Conservation (phyloP, 2,888 invertebrate species). For the Alviniconcha strummeri region DNA sequence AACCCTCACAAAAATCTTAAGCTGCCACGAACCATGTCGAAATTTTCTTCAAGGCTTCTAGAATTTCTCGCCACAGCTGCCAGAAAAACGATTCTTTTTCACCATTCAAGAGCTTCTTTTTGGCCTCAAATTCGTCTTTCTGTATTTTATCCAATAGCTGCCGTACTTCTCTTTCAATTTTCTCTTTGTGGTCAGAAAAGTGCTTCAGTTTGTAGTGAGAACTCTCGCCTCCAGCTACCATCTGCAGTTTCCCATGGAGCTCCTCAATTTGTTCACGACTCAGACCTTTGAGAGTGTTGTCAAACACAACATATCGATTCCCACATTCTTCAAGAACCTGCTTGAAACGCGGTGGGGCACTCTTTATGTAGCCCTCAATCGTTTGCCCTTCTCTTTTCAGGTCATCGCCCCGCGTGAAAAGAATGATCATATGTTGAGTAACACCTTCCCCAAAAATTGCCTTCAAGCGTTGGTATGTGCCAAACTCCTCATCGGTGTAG, state of each 20-base stretch:
- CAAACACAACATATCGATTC: background rate
- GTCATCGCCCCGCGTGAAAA: background rate
- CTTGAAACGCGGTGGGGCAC: background rate
- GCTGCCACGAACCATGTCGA: too few relatives aligned
- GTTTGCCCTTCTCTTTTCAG: background rate
- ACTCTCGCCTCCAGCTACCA: background rate
- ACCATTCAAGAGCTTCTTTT: background rate
- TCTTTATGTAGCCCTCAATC: background rate
- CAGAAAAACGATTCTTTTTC: background rate
- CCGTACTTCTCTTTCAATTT: too few relatives aligned
- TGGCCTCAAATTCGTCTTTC: background rate
- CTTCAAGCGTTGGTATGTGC: background rate
- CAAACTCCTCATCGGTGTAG: constrained; percentile 2
- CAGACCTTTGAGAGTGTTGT: background rate
- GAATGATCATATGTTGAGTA: background rate
- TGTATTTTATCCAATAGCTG: too few relatives aligned
- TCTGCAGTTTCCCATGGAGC: background rate
- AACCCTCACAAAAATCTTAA: too few relatives aligned
- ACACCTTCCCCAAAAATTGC: background rate
- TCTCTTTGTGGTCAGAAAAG: background rate
- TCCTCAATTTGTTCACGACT: background rate
- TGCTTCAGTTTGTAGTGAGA: background rate
- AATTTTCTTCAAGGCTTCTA: background rate
- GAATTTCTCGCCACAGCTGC: background rate
- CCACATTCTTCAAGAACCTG: background rate